phyloP scores from a whole-genome alignment of 1,140 invertebrate species.

The Onthophagus taurus region DNA sequence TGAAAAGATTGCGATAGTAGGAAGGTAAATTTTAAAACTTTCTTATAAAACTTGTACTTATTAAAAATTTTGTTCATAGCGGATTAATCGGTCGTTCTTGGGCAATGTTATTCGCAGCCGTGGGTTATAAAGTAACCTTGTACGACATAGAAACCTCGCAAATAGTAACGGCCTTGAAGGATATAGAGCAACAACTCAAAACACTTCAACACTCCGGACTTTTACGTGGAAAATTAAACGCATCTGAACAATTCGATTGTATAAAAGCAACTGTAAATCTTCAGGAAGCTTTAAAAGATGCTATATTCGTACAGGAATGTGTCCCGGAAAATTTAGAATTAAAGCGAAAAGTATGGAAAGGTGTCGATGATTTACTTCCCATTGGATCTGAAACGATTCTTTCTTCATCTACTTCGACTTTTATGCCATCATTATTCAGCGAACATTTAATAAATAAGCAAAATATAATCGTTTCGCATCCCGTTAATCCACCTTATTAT shows the following conservation, averaged over 20 bases:
- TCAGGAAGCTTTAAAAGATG: conserved; percentile 55
- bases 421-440: conserved; percentile 76
- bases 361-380: conserved; percentile 69
- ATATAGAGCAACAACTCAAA: conserved; percentile 65
- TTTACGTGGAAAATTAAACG: conserved; percentile 62
- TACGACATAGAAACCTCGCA: conserved; percentile 74
- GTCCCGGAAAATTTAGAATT: conserved; percentile 81
- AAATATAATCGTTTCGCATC: conserved; percentile 65
- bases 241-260: conserved; percentile 62
- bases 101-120: conserved; percentile 92
- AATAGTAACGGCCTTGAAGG: conserved; percentile 59
- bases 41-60: conserved; percentile 14
- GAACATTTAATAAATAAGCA: conserved; percentile 65
- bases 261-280: conserved; percentile 75
- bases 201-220: conserved; percentile 59
- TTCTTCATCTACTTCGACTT: conserved; percentile 87
- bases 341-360: conserved; percentile 70
- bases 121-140: conserved; percentile 75
- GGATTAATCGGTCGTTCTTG: conserved; percentile 90
- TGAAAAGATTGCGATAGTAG: conserved; percentile 60
- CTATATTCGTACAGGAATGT: conserved; percentile 80
- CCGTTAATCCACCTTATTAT: conserved; percentile 95
- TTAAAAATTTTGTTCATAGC: conserved; percentile 43
- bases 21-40: conserved; percentile 42
- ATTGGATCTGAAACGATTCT: conserved; percentile 63